Base-by-base conservation (phyloP, 2,113 vertebrate genomes). In the Nicator chloris region DNA sequence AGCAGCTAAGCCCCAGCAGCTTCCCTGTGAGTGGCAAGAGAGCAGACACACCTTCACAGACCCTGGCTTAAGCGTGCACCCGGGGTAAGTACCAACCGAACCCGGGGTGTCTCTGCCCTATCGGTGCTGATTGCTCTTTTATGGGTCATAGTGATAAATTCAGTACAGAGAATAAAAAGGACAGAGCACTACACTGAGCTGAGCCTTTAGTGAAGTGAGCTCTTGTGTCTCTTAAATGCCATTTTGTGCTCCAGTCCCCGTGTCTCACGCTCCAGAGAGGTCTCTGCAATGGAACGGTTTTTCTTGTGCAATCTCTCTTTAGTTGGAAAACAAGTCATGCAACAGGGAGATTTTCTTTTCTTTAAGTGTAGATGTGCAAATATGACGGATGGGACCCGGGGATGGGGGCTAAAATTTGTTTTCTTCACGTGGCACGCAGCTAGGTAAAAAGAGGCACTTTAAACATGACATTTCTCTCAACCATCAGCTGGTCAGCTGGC, bases 51-150 rank as follows among this genome's bases (percentile, higher is more conserved):
- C 24, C 27, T 59, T 78, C 51, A 39, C 61, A 72, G 51, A 80
- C 35, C 42, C 53, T 1, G 6, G 18, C n/a, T 77, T 27, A 53
- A 31, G n/a, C 0, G 0, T 42, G 73, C 31, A 72, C 1, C 0
- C 31, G 30, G 33, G 60, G 60, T 83, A 53, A 82, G 79, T 45
- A 72, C 77, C 45, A 73, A 2, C 63, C 16, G 45, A 82, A 92
- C 31, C 47, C 30, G 72, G 21, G 20, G 11, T 10, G 13, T 20
- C 71, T 81, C 76, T 95, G 71, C 84, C 66, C 61, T 69, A 3
- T 39, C 13, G 14, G 9, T 65, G 45, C 39, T 33, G 30, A 56
- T 57, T 80, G 35, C 45, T 80, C 27, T 51, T 89, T 68, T 70
- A 78, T 4, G 9, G 61, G 65, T 92, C 45, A 66, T 5, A 35